Evolutionary conservation across 2,113 vertebrate genomes (phyloP).

Genomic region (Pachyramphus minor): DNA sequence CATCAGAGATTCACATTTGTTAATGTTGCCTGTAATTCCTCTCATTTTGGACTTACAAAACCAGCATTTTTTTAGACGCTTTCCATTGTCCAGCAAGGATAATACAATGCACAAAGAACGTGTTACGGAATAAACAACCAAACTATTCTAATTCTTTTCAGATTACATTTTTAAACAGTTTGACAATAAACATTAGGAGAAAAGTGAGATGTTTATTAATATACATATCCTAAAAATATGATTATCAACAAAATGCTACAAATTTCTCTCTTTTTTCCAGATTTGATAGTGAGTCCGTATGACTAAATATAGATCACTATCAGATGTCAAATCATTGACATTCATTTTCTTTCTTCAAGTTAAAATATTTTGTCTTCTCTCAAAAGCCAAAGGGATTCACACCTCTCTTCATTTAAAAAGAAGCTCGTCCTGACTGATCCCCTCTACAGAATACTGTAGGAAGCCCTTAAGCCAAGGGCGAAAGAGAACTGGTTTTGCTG

Average conservation of each 20-base stretch:
- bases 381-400: background rate
- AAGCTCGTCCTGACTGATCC: background rate
- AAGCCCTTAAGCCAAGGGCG: background rate
- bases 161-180: constrained; percentile 56
- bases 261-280: background rate
- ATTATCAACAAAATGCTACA: background rate
- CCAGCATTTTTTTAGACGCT: constrained; percentile 60
- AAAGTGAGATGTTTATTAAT: constrained; percentile 1
- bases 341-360: constrained; percentile 25
- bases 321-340: constrained; percentile 10
- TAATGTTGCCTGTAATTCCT: constrained; percentile 25
- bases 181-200: constrained; percentile 20
- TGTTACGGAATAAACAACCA: constrained; percentile 36
- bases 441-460: background rate
- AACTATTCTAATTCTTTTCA: constrained; percentile 28
- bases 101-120: constrained; percentile 20
- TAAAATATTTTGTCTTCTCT: constrained; percentile 46
- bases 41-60: constrained; percentile 21
- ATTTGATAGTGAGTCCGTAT: background rate
- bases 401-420: background rate
- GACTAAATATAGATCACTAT: background rate
- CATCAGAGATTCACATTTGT: background rate
- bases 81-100: constrained; percentile 41
- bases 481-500: background rate
- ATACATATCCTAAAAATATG: background rate